Base-by-base conservation (phyloP, 1,140 invertebrate genomes). In the Drosophila ficusphila region DNA sequence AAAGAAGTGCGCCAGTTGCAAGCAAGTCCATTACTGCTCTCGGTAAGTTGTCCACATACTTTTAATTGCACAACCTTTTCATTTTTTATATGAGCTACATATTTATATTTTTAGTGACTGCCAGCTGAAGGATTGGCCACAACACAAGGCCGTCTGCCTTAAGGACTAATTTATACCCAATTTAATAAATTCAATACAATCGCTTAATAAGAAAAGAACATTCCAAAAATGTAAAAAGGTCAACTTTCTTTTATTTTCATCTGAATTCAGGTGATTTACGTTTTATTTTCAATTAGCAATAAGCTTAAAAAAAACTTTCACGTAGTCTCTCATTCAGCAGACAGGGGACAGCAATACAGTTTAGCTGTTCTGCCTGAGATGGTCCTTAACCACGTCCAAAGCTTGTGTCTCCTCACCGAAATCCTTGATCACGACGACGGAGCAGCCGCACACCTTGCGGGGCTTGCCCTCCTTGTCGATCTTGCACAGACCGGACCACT, bases 401-500 rank as follows among this genome's bases (percentile, higher is more conserved):
- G 97, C 97, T 86, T 96, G 97, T 39, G 97, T 97, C 91, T 99
- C 98, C 92, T 98, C 97, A 81, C 98, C 98, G 92, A 96, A 99
- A 92, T 99, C 97, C 96, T 96, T 98, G 91, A 99, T 97, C 38
- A 99, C 98, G 53, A 99, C 98, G 92, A 98, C 99, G 1, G 98
- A 99, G 93, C 99, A 99, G 34, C 98, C 97, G 83, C 99, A 98
- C 75, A 99, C 97, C 94, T 99, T 99, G 67, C 99, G 95, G 38
- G 99, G 97, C 92, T 99, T 99, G 68, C 99, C 99, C 78, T 99
- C 97, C 89, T 97, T 99, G 93, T 99, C 99, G 90, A 99, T 98
- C 94, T 99, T 99, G 93, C 99, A 99, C 29, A 99, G 94, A 72
- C 99, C 99, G 67, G 98, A 96, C 98, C 98, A 99, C 94, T 99